A percentile compares a stretch with the other conserved stretches of the same genome.
These are phyloP conservation scores for Sarcophaga bullata DNA, from an alignment of 1,140 invertebrate species.

Conservation along the genomic window DNA sequence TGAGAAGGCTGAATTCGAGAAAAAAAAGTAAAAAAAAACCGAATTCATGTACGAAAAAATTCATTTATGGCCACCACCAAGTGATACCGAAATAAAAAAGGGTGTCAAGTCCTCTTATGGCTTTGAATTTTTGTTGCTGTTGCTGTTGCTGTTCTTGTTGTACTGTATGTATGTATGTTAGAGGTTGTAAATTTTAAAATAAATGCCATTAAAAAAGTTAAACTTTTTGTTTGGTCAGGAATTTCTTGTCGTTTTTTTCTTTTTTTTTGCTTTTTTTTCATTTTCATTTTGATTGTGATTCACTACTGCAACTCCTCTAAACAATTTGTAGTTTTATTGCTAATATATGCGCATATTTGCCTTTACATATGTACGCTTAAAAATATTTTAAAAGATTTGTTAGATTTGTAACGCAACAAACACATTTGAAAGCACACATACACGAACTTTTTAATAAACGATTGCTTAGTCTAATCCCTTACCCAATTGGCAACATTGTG, in stretches of 20 bases:
- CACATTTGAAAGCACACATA: neutral
- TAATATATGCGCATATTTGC: slow-evolving; percentile 24
- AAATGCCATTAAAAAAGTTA: slow-evolving; percentile 22
- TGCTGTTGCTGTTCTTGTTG: no score
- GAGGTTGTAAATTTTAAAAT: slow-evolving; percentile 22
- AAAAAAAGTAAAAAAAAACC: neutral
- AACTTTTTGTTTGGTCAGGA: slow-evolving; percentile 20
- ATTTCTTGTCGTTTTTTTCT: neutral
- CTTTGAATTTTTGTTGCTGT: neutral
- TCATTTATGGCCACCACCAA: slow-evolving; percentile 11
- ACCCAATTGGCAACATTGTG: no score
- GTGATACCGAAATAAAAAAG: neutral
- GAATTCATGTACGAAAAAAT: neutral
- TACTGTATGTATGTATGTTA: neutral
- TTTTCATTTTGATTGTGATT: no score
- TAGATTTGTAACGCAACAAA: no score
- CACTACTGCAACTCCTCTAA: neutral
- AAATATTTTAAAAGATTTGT: no score
- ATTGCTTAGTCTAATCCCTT: neutral
- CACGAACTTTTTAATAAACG: neutral
- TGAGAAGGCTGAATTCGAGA: neutral
- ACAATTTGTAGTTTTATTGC: slow-evolving; percentile 24
- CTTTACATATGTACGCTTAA: neutral
- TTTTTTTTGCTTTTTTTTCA: neutral
- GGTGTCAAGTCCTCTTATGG: slow-evolving; percentile 13